Base-by-base conservation (phyloP, 2,888 invertebrate species). In the Micropterix aruncella region DNA sequence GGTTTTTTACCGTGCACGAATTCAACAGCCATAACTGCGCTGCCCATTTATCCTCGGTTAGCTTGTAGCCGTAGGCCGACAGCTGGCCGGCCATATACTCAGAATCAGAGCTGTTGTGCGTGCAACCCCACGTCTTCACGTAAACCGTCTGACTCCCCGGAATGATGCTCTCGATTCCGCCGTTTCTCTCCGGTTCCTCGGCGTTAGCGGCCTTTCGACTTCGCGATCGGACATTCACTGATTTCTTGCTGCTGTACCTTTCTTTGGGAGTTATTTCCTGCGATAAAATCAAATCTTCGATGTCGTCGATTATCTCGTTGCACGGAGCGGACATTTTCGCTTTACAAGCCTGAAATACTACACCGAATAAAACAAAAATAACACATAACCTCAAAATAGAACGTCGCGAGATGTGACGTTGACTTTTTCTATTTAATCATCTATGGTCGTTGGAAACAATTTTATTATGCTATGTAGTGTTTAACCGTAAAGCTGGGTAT, bases 1-100 rank as follows among this genome's bases (percentile, higher is more conserved):
- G 99, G 60, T 82, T 95, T 63, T 99, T 99, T 0, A 99, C 97
- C 0, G 97, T 99, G 60, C 97, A 99, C 42, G 94, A 94, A 65
- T 99, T 99, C 15, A 99, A 70, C 9, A 99, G 65, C 95, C 96
- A 96, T 19, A 99, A 66, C 62, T 95, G 88, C 0, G 97, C 96
- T 9, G 73, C 68, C 41, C 74, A 69, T 63, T 89, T 88, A 47
- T 87, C 78, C 39, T 87, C 81, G 0, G 86, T 88, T 40, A 95
- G 71, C 44, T 74, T 77, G 61, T 94, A 96, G 0, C 95, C 96
- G 55, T 84, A 88, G 0, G 84, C 77, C 0, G 89, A 83, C 46
- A 99, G 66, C 53, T 94, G 82, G 0, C 97, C 97, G 0, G 94
- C 93, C 97, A 99, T 99, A 60, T 99, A 99, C 69, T 99, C 97